These are phyloP conservation scores for Cataglyphis altisquamis DNA, from an alignment of 2,888 invertebrate genomes.

Conservation along the genomic window DNA sequence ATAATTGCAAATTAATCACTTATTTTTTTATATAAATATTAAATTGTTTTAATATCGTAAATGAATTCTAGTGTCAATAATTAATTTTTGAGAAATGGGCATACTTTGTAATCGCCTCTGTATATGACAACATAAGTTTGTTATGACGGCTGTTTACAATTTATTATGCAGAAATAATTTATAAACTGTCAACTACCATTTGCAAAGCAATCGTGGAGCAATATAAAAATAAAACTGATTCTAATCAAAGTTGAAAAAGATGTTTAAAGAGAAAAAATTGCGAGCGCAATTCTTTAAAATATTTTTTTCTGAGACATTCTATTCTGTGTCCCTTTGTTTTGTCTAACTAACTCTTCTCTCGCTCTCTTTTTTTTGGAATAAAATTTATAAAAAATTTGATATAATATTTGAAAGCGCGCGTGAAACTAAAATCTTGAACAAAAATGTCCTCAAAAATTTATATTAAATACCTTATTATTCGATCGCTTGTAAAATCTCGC, in stretches of 20 bases:
- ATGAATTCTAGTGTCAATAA: neutral
- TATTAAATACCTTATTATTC: slow-evolving; percentile 8
- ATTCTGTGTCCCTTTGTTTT: slow-evolving; percentile 40
- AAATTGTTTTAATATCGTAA: neutral
- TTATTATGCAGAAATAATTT: neutral
- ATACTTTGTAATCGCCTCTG: neutral
- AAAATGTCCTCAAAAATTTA: neutral
- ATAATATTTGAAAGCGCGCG: neutral
- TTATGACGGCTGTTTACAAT: no score
- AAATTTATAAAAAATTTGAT: neutral
- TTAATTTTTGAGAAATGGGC: neutral
- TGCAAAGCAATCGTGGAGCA: neutral
- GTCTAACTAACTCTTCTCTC: slow-evolving; percentile 30
- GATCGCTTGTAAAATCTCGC: neutral
- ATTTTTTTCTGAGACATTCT: slow-evolving; percentile 30
- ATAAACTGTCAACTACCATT: neutral
- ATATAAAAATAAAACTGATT: slow-evolving; percentile 34
- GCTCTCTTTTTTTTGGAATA: neutral
- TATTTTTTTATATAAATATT: neutral
- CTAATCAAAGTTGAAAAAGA: slow-evolving; percentile 48
- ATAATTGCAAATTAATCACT: neutral
- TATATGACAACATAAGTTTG: neutral
- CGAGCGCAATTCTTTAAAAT: neutral
- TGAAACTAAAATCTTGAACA: neutral
- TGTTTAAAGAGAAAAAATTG: slow-evolving; percentile 23